phyloP scores from a whole-genome alignment of 2,797 vertebrate species.

The Hipposideros larvatus region DNA sequence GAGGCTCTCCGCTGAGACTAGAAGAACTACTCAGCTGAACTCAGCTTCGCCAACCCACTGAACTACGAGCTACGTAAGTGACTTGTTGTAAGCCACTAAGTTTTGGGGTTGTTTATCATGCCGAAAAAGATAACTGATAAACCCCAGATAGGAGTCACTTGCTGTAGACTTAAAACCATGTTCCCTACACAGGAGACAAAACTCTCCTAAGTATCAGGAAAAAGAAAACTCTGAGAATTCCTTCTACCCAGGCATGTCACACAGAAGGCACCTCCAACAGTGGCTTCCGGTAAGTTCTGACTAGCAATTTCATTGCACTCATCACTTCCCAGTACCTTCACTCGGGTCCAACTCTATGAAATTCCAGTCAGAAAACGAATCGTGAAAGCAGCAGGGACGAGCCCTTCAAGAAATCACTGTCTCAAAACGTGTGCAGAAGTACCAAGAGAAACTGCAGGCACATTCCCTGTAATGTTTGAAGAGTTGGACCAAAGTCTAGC shows the following conservation, averaged over 20 bases:
- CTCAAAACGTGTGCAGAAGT: neutral
- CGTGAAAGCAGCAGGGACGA: neutral
- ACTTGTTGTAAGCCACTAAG: neutral
- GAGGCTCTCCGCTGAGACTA: neutral
- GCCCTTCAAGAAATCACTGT: neutral
- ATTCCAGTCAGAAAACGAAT: neutral
- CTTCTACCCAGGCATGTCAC: neutral
- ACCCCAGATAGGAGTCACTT: neutral
- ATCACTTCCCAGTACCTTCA: neutral
- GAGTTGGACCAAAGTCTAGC: neutral
- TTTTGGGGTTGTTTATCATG: neutral
- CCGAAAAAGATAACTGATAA: neutral
- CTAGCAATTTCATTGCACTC: neutral
- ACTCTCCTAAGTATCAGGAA: neutral
- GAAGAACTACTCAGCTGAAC: neutral
- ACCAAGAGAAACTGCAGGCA: neutral
- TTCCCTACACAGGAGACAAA: neutral
- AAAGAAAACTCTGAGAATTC: neutral
- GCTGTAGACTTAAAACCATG: neutral
- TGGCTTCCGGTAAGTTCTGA: neutral
- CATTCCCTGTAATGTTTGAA: neutral
- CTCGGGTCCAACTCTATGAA: neutral
- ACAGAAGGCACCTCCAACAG: neutral
- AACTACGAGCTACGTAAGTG: neutral
- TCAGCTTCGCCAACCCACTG: neutral